These are phyloP conservation scores for Oligia strigilis DNA, from an alignment of 2,888 invertebrate species.

Conservation along the genomic window DNA sequence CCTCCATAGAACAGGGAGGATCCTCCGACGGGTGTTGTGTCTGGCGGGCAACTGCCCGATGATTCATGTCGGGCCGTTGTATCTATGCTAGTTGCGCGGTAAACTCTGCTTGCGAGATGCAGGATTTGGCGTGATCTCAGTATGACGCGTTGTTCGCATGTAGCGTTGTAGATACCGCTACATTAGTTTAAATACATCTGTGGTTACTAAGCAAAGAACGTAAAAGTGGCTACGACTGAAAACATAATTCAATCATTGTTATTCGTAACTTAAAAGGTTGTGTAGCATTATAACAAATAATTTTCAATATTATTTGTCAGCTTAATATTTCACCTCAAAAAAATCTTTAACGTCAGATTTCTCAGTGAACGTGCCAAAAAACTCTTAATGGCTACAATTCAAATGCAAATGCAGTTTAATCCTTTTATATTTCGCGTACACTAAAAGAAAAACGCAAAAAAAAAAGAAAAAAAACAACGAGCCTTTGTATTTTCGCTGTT, in stretches of 20 bases:
- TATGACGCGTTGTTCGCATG: too few species aligned
- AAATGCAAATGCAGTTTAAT: slow-evolving; percentile 36
- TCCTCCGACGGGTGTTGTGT: too few species aligned
- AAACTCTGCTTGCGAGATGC: too few species aligned
- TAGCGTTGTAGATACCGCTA: too few species aligned
- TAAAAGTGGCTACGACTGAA: too few species aligned
- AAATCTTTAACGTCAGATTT: background rate
- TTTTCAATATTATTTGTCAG: slow-evolving; percentile 1
- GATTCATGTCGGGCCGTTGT: too few species aligned
- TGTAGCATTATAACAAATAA: background rate
- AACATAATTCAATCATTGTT: background rate
- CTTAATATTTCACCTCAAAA: slow-evolving; percentile 16
- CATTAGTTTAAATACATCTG: background rate
- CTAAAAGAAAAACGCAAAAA: slow-evolving; percentile 6
- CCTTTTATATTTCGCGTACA: slow-evolving; percentile 26
- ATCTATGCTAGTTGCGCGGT: too few species aligned
- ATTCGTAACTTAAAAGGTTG: background rate
- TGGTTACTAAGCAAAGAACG: background rate
- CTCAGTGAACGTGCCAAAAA: slow-evolving; percentile 25
- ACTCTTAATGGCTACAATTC: slow-evolving; percentile 25
- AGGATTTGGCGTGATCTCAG: too few species aligned
- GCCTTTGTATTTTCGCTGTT: slow-evolving; percentile 36
- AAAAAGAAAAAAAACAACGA: background rate
- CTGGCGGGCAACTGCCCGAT: too few species aligned
- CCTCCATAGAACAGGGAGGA: too few species aligned